phyloP scores from a whole-genome alignment of 2,888 invertebrate genomes.

The Machimus atricapillus region DNA sequence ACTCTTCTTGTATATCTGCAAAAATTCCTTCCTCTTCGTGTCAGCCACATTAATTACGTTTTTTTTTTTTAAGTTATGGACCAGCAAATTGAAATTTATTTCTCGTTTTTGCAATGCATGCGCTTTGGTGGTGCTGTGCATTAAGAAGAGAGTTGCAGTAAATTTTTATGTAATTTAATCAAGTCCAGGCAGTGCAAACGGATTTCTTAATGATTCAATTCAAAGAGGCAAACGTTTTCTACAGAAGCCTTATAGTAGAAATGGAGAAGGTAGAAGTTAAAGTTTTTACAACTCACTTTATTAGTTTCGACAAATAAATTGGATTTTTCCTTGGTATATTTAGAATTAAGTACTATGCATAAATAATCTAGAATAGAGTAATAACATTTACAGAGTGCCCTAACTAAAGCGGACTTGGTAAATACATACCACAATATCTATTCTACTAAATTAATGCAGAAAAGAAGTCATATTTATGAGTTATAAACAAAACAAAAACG shows the following conservation, averaged over 20 bases:
- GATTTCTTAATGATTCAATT: neutral
- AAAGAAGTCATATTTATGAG: too few species aligned
- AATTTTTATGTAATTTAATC: neutral
- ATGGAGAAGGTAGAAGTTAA: neutral
- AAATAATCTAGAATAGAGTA: too few species aligned
- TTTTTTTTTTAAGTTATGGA: neutral
- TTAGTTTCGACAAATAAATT: neutral
- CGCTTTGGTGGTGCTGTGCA: neutral
- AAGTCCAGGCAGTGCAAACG: neutral
- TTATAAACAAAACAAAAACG: too few species aligned
- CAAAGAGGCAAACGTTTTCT: neutral
- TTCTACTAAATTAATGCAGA: too few species aligned
- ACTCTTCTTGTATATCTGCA: neutral
- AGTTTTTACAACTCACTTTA: neutral
- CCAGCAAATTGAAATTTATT: constrained; percentile 37
- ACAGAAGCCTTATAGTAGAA: neutral
- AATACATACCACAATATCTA: too few species aligned
- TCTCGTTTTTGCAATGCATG: constrained; percentile 5
- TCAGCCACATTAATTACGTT: constrained; percentile 24
- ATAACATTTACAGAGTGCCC: too few species aligned
- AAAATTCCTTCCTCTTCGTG: constrained; percentile 2
- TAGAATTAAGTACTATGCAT: too few species aligned
- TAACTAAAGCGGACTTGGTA: too few species aligned
- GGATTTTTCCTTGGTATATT: too few species aligned
- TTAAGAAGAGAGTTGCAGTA: neutral